These are phyloP conservation scores for Notoglanidium macrostoma DNA, from an alignment of 2,797 vertebrate genomes.

Conservation along the genomic window DNA sequence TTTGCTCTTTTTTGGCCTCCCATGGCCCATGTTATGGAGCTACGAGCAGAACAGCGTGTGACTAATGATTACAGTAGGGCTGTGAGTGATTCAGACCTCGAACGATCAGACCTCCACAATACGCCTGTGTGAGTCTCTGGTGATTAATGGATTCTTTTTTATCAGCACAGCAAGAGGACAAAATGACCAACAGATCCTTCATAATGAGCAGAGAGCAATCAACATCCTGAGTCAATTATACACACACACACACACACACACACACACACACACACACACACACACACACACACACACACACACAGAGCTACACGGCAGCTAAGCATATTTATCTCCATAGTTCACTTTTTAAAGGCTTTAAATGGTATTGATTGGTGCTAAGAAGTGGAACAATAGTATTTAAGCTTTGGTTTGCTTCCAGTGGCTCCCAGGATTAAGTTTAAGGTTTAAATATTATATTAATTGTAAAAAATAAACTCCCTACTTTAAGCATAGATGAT, in stretches of 20 bases:
- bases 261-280: neutral
- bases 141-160: constrained; percentile 45
- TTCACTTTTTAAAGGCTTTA: constrained; percentile 3
- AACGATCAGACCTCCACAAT: constrained; percentile 27
- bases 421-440: neutral
- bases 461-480: neutral
- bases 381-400: neutral
- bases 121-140: constrained; percentile 16
- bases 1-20: neutral
- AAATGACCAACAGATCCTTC: constrained; percentile 37
- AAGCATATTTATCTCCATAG: neutral
- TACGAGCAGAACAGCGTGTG: constrained; percentile 15
- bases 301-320: neutral
- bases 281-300: constrained; percentile 6
- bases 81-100: constrained; percentile 9
- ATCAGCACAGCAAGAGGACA: constrained; percentile 25
- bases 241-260: neutral
- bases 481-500: neutral
- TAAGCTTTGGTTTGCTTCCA: neutral
- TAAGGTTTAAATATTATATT: neutral
- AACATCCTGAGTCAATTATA: constrained; percentile 39
- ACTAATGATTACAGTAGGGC: constrained; percentile 7
- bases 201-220: constrained; percentile 44
- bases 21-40: neutral
- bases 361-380: neutral